Percentiles rank a stretch among this genome's conserved stretches.
These are phyloP conservation scores for Carettochelys insculpta DNA, from an alignment of 2,113 vertebrate species.

Conservation along the genomic window DNA sequence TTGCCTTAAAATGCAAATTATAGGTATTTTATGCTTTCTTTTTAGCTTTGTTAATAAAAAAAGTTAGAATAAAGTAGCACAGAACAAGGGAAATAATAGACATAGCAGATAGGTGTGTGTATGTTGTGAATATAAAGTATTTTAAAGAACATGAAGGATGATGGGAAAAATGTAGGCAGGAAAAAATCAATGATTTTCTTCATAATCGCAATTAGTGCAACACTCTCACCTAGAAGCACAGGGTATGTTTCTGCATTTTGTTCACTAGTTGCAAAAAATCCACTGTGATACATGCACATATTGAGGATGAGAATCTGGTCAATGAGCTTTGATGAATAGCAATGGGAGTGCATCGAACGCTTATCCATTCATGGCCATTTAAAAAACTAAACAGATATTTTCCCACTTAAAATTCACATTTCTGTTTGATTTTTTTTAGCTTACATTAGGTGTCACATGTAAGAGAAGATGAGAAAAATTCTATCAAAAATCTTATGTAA, in stretches of 20 bases:
- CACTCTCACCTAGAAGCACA: neutral
- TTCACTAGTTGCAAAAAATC: too few relatives aligned
- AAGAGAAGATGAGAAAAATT: neutral
- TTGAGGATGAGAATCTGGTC: neutral
- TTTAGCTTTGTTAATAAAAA: neutral
- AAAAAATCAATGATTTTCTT: neutral
- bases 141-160: neutral
- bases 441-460: neutral
- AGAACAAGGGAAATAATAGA: neutral
- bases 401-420: neutral
- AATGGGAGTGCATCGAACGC: neutral
- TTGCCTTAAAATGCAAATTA: neutral
- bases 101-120: neutral
- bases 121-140: neutral
- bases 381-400: neutral
- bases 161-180: neutral
- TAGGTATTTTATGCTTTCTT: neutral
- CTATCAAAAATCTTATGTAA: constrained; percentile 31
- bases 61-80: neutral
- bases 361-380: neutral
- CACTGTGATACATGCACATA: neutral
- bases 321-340: neutral
- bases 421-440: neutral
- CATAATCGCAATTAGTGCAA: neutral
- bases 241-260: neutral